Conservation (phyloP, 2,113 vertebrate species). For the Myrmophylax atrothorax region DNA sequence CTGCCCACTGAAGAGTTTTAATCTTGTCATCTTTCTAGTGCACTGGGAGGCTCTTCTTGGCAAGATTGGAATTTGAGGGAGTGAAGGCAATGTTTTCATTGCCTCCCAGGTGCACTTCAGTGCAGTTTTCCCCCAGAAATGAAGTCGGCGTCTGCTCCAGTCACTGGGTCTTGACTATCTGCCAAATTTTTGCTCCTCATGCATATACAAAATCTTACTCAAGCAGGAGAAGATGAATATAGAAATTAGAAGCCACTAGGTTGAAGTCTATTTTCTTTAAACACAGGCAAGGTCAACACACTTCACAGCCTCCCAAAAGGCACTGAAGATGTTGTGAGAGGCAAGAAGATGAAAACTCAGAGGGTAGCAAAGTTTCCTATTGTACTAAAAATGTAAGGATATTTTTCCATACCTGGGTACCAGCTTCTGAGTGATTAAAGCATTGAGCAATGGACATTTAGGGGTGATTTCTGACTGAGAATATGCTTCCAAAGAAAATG, state of each 20-base stretch:
- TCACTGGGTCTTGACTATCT: rapidly evolving
- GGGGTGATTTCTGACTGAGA: background rate
- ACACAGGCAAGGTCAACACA: background rate
- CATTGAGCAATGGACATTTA: background rate
- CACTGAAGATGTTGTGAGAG: background rate
- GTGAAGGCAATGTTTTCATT: background rate
- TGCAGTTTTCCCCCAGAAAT: background rate
- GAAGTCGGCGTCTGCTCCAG: background rate
- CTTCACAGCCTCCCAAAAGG: background rate
- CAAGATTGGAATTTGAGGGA: background rate
- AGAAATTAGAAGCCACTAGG: background rate
- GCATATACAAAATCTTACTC: background rate
- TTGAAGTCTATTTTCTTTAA: background rate
- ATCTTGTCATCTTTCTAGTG: background rate
- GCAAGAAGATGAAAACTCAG: background rate
- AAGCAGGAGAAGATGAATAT: background rate
- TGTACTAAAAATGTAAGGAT: background rate
- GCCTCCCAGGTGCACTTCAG: background rate
- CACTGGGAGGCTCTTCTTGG: background rate
- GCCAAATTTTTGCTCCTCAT: background rate
- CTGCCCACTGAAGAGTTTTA: background rate
- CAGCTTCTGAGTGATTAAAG: background rate
- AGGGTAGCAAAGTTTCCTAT: background rate
- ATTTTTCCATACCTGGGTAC: background rate
- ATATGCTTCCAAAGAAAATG: constrained; percentile 57